Evolutionary conservation across 1,140 invertebrate genomes (phyloP), one percentile per base, ranked within the genome.

Genomic region (Ylistrum balloti): DNA sequence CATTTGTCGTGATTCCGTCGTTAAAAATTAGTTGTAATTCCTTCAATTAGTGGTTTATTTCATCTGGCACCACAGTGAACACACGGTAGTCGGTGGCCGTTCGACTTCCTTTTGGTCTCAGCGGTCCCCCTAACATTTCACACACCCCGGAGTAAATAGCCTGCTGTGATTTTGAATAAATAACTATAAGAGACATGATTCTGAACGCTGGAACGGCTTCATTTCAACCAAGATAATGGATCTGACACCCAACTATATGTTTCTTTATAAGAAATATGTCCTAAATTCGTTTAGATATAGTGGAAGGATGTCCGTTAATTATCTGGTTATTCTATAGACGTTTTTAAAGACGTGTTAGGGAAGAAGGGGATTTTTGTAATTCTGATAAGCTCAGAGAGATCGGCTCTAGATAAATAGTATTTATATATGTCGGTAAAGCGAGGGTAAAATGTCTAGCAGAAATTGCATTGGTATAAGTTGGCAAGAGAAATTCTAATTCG

Each of bases 261-360:
- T 74, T 74, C 56, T 74, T 74, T 74, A 74, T 74, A 74, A 74
- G 56, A 74, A 74, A 74, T 74, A 74, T 74, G 56, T 74, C 56
- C 56, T 28, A 74, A 74, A 74, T 74, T 74, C 56, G 56, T 74
- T 74, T 74, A 74, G 28, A 74, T 74, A 74, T 74, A 74, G 56
- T 74, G 1, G 56, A 74, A 74, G 56, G 56, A 74, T 74, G 56
- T 74, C 56, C 56, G 56, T 74, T 74, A 74, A 74, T 74, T 74
- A 74, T 74, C 56, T 28, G 56, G n/a, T 28, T 74, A 74, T 74
- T 74, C 56, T 74, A n/a, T n/a, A 74, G 56, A 74, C 56, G 28
- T 9, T 28, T 74, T 74, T 17, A 28, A 74, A 74, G 56, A 74
- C 56, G 56, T 0, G 56, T 74, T 28, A 74, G 56, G 56, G 28